A percentile compares a stretch with the other conserved stretches of the same genome.
These are phyloP conservation scores for Harpagifer antarcticus DNA, from an alignment of 2,797 vertebrate genomes.

Conservation along the genomic window DNA sequence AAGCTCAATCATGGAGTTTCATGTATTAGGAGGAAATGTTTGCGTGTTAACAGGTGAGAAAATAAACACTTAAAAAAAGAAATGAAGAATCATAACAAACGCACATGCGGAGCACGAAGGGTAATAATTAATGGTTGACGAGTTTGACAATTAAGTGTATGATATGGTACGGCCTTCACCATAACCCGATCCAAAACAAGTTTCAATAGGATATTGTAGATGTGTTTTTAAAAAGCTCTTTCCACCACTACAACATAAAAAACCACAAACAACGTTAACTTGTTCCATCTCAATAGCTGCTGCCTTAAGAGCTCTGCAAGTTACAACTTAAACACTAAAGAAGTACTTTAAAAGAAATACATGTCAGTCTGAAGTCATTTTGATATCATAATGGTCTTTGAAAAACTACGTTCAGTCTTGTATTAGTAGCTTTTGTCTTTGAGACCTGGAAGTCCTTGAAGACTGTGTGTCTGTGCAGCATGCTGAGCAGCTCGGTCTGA, in stretches of 20 bases:
- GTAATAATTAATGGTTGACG: too few species aligned
- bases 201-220: background rate
- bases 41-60: too few species aligned
- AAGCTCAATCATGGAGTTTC: too few species aligned
- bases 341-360: background rate
- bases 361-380: background rate
- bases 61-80: too few species aligned
- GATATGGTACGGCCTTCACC: too few species aligned
- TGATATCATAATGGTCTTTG: background rate
- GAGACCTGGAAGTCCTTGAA: slow-evolving; percentile 21
- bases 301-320: background rate
- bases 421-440: slow-evolving; percentile 11
- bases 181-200: too few species aligned
- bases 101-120: too few species aligned
- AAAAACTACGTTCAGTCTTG: background rate
- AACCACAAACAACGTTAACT: background rate
- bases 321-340: background rate
- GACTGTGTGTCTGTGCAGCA: slow-evolving; percentile 46
- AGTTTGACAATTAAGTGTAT: too few species aligned
- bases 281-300: background rate
- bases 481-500: slow-evolving; percentile 68
- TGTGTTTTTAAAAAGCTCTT: background rate
- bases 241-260: background rate
- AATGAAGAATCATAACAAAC: too few species aligned
- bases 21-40: too few species aligned